Evolutionary conservation across 1,140 invertebrate species (phyloP), one percentile per base, ranked within the genome.

Genomic region (Drosophila sucinea): DNA sequence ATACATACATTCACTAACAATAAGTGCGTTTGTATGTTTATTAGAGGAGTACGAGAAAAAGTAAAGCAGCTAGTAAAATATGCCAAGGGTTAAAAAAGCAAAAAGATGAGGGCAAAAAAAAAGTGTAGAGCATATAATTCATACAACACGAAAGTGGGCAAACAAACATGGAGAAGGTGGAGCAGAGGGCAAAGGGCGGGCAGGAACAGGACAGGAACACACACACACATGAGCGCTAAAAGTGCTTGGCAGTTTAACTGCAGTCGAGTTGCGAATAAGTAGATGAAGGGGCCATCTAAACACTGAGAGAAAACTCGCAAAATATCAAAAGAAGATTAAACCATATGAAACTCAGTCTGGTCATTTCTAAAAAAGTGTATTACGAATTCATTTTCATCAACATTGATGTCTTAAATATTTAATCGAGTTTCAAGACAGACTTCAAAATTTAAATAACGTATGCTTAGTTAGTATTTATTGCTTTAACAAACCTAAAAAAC

Each of bases 41-140:
- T 77, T 87, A 74, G 79, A 76, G 83, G 83, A 71, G 61, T 41
- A 71, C 29, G 81, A 67, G 76, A 66, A 68, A 51, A 66, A 85
- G 77, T 70, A 83, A 86, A 77, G 83, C 82, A 83, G 83, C 83
- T 87, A 89, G 83, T 86, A 87, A 89, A 89, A 87, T 87, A 89
- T 87, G 79, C 77, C 84, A 87, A 77, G 83, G 83, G 83, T 89
- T 84, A 89, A 87, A 87, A 51, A 51, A 25, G 44, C 23, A 51
- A 51, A 51, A 47, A 47, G 17, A 51, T 51, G 44, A 38, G 35
- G 10, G 3, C 10, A 23, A 27, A 47, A 47, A 27, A 51, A 47
- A 87, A 80, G 83, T 83, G 84, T 77, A 73, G 76, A 84, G 73
- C 83, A 77, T 69, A 87, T 87, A 87, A 89, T 87, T 87, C 84